Evolutionary conservation across 1,140 invertebrate genomes (phyloP), one percentile per base, ranked within the genome.

Genomic region (Ditylenchus dipsaci): DNA sequence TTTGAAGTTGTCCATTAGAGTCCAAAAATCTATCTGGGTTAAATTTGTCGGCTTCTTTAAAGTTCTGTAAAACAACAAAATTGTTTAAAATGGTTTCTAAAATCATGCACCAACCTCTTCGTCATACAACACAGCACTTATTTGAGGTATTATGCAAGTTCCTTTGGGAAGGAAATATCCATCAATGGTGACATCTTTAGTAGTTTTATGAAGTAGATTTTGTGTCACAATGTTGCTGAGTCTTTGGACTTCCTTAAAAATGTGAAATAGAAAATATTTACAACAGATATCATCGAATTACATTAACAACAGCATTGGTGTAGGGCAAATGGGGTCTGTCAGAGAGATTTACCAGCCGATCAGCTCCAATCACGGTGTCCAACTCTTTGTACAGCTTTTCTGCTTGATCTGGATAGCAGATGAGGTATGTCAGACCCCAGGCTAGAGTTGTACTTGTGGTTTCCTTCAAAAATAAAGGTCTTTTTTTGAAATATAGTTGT

Each of bases 1-100:
- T 91, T 49, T 85, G 85, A n/a, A 93, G 88, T 21, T 74, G 43
- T 23, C 90, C 91, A 71, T 89, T 88, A 0, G 87, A 84, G 62
- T 89, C 88, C 59, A 94, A 85, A 84, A 94, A 94, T 33, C 92
- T 85, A 15, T 47, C 45, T 15, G 45, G 45, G 21, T 47, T 15
- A 47, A 47, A 47, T 15, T 15, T 47, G 15, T 15, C 15, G 15
- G 45, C 15, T 15, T 47, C 45, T 15, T 47, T 21, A 47, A 47
- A 47, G 45, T 47, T 15, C 45, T 47, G 21, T 15, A 47, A 47
- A 21, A 15, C 21, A 15, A 47, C 45, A 15, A 21, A 47, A 15
- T 47, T 47, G 15, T 47, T 15, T 47, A 15, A 47, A 21, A 47
- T 21, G 21, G 21, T 47, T 21, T 47, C 45, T 47, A 47, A 47